Percentiles rank a stretch among this genome's conserved stretches.
These are phyloP conservation scores for Globia sparganii DNA, from an alignment of 2,888 invertebrate species.

Conservation along the genomic window DNA sequence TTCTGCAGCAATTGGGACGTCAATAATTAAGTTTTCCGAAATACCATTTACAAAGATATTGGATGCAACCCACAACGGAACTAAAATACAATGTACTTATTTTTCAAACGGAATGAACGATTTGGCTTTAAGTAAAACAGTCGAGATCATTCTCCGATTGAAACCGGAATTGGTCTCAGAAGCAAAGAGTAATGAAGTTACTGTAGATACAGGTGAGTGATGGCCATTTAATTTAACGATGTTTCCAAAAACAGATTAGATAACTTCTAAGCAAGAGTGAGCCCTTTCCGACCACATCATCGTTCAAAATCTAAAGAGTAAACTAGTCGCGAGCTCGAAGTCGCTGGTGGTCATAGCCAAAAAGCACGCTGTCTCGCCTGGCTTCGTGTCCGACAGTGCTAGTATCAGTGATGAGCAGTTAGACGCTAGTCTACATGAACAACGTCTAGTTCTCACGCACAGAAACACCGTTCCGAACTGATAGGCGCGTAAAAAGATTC, in stretches of 20 bases:
- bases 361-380: no score
- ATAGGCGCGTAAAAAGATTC: no score
- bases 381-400: no score
- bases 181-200: neutral
- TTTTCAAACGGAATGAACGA: accelerated
- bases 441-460: no score
- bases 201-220: slow-evolving; percentile 12
- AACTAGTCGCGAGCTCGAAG: no score
- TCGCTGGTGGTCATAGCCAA: no score
- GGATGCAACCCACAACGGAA: neutral
- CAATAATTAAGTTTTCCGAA: neutral
- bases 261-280: neutral
- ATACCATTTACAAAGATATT: neutral
- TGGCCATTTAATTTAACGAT: neutral
- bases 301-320: neutral
- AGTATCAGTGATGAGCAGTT: no score
- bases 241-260: no score
- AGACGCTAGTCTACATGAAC: no score
- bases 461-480: no score
- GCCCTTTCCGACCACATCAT: neutral
- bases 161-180: neutral
- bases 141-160: slow-evolving; percentile 11
- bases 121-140: neutral
- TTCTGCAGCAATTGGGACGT: accelerated
- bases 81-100: slow-evolving; percentile 14